These are phyloP conservation scores for Myripristis jacobus DNA, from an alignment of 2,797 vertebrate species.

Conservation along the genomic window DNA sequence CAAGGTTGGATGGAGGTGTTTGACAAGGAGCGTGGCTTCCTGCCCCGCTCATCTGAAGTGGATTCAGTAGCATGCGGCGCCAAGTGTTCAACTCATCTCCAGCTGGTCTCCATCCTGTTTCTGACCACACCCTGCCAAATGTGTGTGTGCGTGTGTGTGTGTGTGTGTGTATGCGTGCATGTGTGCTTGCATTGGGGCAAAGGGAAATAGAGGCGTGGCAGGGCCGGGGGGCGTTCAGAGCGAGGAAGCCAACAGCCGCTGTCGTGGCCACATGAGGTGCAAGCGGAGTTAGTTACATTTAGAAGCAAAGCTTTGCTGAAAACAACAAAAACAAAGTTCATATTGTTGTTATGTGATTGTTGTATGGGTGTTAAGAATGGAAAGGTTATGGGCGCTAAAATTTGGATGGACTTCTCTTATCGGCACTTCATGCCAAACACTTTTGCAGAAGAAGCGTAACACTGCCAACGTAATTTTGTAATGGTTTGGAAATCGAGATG, in stretches of 20 bases:
- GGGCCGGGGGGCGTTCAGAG: constrained; percentile 38
- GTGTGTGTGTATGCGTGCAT: neutral
- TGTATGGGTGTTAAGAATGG: constrained; percentile 57
- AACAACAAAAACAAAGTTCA: constrained; percentile 63
- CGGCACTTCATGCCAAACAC: constrained; percentile 41
- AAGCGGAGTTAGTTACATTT: constrained; percentile 78
- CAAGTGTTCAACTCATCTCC: neutral
- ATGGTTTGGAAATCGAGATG: constrained; percentile 63
- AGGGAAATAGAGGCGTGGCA: constrained; percentile 13
- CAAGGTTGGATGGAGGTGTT: constrained; percentile 21
- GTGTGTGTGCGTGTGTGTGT: constrained; percentile 23
- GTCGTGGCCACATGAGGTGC: constrained; percentile 46
- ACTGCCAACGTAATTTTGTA: constrained; percentile 23
- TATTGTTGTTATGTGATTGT: constrained; percentile 50
- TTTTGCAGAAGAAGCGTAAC: constrained; percentile 54
- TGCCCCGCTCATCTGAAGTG: constrained; percentile 1
- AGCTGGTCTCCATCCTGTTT: constrained; percentile 68
- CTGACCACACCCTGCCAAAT: constrained; percentile 72
- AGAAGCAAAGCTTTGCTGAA: constrained; percentile 82
- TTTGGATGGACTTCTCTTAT: constrained; percentile 64
- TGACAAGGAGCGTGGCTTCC: neutral
- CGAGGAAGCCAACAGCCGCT: constrained; percentile 61
- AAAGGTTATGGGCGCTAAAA: constrained; percentile 52
- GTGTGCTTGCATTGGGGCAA: constrained; percentile 7
- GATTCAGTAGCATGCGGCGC: neutral